These are phyloP conservation scores for Drosophila truncata DNA, from an alignment of 1,140 invertebrate genomes.

Conservation along the genomic window DNA sequence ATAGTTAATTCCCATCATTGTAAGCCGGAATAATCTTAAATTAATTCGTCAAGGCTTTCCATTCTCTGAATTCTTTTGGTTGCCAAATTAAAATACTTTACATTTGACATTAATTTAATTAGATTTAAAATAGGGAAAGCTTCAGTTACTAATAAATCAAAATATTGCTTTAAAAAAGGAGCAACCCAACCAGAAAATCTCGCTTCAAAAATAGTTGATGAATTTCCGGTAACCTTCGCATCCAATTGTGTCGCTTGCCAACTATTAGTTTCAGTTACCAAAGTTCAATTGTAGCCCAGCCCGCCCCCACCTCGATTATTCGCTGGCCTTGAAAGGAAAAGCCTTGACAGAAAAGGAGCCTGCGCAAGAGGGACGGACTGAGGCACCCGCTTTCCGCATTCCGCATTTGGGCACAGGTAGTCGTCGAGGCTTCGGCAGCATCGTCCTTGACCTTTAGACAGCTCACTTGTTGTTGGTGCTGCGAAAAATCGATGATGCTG, in stretches of 20 bases:
- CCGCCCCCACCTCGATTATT: conserved; percentile 45
- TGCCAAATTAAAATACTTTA: neutral
- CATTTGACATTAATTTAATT: neutral
- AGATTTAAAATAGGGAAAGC: neutral
- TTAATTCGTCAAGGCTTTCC: neutral
- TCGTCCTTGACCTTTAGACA: conserved; percentile 75
- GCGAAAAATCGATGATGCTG: conserved; percentile 63
- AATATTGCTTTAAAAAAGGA: too few species aligned
- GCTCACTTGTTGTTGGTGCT: conserved; percentile 63
- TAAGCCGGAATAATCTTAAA: neutral
- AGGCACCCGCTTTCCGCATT: conserved; percentile 14
- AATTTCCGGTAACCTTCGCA: conserved; percentile 2
- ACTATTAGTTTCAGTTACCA: neutral
- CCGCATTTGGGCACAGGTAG: conserved; percentile 60
- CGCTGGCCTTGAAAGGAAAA: conserved; percentile 73
- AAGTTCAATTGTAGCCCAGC: conserved; percentile 23
- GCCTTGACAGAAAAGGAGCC: conserved; percentile 54
- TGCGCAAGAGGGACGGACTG: conserved; percentile 47
- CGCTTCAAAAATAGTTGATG: neutral
- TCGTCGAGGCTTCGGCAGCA: conserved; percentile 28
- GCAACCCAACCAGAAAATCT: neutral
- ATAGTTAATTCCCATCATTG: neutral
- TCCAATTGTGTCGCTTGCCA: conserved; percentile 7
- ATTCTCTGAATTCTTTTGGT: neutral
- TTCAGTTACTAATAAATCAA: too few species aligned